These are phyloP conservation scores for Prunella himalayana DNA, from an alignment of 2,113 vertebrate species.

Conservation along the genomic window DNA sequence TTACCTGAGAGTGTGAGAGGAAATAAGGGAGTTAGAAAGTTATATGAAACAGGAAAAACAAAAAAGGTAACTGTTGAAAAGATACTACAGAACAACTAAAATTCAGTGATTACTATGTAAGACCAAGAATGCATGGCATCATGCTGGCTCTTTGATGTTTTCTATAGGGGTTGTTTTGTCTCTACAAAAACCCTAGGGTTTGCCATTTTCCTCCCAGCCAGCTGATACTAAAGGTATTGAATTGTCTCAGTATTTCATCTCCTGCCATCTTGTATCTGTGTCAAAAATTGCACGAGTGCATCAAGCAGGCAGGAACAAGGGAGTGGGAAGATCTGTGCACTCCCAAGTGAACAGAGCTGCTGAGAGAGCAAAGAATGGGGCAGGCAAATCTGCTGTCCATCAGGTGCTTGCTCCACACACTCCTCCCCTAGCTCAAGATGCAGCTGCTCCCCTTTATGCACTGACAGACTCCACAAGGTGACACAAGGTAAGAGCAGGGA, in stretches of 20 bases:
- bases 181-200: not conserved
- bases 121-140: not conserved
- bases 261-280: not conserved
- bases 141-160: not conserved
- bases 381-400: not conserved
- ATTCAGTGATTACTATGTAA: not conserved
- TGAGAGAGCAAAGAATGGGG: not conserved
- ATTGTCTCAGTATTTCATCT: not conserved
- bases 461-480: not conserved
- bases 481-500: not conserved
- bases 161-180: not conserved
- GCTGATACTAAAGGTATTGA: not conserved
- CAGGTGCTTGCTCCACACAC: not conserved
- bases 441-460: not conserved
- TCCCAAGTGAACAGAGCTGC: accelerated
- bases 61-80: not conserved
- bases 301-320: not conserved
- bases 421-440: not conserved
- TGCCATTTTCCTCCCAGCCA: not conserved
- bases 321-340: not conserved
- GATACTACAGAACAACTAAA: not conserved
- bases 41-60: not conserved
- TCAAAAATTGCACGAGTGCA: not conserved
- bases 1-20: not conserved
- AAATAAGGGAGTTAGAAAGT: not conserved